These are phyloP conservation scores for Clostera curtula DNA, from an alignment of 2,888 invertebrate genomes.

Conservation along the genomic window DNA sequence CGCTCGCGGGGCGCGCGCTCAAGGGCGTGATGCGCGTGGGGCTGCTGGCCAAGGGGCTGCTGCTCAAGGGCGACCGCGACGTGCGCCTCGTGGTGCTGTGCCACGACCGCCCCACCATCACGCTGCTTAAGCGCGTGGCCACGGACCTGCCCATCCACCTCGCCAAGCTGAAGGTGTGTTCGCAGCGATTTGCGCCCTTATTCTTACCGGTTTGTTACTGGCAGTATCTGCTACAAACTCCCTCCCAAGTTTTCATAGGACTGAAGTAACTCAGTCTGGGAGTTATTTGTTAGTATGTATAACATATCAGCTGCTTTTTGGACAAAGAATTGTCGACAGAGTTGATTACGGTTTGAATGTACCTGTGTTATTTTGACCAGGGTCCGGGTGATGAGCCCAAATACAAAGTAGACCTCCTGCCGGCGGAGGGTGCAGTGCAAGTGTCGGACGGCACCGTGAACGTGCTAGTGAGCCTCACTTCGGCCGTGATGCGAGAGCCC, in stretches of 20 bases:
- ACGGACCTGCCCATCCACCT: conserved; percentile 88
- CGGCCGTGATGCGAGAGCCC: conserved; percentile 93
- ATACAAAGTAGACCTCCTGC: conserved; percentile 88
- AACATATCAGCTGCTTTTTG: no score
- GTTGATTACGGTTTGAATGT: not conserved
- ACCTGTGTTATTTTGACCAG: no score
- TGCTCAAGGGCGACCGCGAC: conserved; percentile 90
- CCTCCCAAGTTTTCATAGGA: no score
- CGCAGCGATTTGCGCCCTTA: conserved; percentile 5
- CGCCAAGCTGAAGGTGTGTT: conserved; percentile 69
- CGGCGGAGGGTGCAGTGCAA: conserved; percentile 89
- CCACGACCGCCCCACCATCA: conserved; percentile 93
- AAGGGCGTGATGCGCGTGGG: conserved; percentile 99
- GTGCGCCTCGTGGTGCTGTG: conserved; percentile 96
- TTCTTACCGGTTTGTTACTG: not conserved
- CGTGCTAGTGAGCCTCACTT: conserved; percentile 93
- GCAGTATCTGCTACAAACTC: no score
- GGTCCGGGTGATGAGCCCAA: conserved; percentile 58
- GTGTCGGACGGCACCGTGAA: conserved; percentile 86
- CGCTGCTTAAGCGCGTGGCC: conserved; percentile 90
- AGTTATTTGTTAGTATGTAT: no score
- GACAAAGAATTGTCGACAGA: no score
- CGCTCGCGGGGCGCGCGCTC: conserved; percentile 78
- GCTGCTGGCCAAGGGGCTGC: conserved; percentile 81
- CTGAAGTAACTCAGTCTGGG: no score